These are phyloP conservation scores for Acipenser oxyrinchus DNA, from an alignment of 2,797 vertebrate species.

Conservation along the genomic window DNA sequence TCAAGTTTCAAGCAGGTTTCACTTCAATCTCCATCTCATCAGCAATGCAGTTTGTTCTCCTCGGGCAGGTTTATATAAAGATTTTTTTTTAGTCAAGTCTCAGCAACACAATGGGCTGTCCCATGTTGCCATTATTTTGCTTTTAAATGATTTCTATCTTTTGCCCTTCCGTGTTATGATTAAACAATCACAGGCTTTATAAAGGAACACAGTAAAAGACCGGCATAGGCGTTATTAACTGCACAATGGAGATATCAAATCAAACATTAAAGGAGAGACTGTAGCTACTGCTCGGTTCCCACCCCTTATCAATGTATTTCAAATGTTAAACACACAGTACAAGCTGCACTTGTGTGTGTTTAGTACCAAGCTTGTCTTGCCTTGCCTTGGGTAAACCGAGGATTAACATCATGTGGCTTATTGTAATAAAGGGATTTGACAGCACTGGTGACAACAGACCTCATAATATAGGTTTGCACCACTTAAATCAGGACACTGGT, in stretches of 20 bases:
- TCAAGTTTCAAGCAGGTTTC: background rate
- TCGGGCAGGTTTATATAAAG: background rate
- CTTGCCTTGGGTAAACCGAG: constrained; percentile 33
- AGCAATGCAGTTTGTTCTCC: background rate
- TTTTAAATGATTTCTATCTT: background rate
- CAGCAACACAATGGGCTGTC: background rate
- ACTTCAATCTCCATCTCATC: background rate
- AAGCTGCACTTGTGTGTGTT: constrained; percentile 5
- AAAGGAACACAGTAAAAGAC: too few species aligned
- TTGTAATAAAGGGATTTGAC: constrained; percentile 23
- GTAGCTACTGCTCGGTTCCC: too few species aligned
- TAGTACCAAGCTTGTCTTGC: constrained; percentile 25
- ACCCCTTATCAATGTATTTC: constrained; percentile 22
- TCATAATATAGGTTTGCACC: constrained; percentile 11
- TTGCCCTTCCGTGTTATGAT: accelerated
- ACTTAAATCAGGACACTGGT: too few species aligned
- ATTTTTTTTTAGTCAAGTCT: too few species aligned
- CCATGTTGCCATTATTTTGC: background rate
- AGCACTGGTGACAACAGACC: constrained; percentile 22
- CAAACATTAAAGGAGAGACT: too few species aligned
- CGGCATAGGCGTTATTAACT: too few species aligned
- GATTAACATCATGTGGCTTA: constrained; percentile 17
- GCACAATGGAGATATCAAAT: too few species aligned
- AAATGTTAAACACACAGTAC: constrained; percentile 20
- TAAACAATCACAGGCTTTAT: background rate